These are phyloP conservation scores for Epinephelus cyanopodus DNA, from an alignment of 2,113 vertebrate genomes.

Conservation along the genomic window DNA sequence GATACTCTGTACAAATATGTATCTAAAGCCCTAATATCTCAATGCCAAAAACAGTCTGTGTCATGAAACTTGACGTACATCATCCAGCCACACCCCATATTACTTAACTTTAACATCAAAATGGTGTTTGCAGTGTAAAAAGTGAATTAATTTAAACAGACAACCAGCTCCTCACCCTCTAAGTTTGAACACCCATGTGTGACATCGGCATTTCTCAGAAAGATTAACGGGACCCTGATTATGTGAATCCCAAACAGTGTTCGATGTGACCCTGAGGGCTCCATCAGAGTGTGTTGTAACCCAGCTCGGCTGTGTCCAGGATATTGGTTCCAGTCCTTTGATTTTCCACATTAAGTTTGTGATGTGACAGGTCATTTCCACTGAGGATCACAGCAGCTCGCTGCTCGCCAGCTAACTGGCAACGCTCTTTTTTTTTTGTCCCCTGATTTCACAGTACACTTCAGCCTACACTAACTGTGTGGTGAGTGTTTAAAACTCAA, in stretches of 20 bases:
- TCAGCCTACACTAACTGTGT: conserved; percentile 6
- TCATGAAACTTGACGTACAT: background rate
- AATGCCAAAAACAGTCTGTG: background rate
- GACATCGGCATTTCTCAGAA: conserved; percentile 6
- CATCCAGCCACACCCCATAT: background rate
- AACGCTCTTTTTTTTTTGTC: conserved; percentile 9
- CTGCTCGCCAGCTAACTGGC: conserved; percentile 8
- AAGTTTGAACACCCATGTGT: background rate
- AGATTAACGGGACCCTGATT: background rate
- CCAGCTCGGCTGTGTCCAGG: conserved; percentile 15
- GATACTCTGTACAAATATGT: too few species aligned
- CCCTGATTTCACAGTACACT: conserved; percentile 23
- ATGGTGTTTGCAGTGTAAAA: background rate
- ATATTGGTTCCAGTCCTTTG: conserved; percentile 39
- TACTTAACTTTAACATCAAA: background rate
- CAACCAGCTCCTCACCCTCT: conserved; percentile 3
- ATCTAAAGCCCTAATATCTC: too few species aligned
- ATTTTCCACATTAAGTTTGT: conserved; percentile 49
- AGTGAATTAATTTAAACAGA: background rate
- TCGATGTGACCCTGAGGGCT: conserved; percentile 27
- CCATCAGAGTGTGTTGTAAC: background rate
- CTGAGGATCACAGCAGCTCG: conserved; percentile 23
- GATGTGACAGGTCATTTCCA: conserved; percentile 49
- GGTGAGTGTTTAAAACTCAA: conserved; percentile 1
- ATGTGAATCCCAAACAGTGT: conserved; percentile 20